These are phyloP conservation scores for Dryobotodes eremita DNA, from an alignment of 2,888 invertebrate species.

Conservation along the genomic window DNA sequence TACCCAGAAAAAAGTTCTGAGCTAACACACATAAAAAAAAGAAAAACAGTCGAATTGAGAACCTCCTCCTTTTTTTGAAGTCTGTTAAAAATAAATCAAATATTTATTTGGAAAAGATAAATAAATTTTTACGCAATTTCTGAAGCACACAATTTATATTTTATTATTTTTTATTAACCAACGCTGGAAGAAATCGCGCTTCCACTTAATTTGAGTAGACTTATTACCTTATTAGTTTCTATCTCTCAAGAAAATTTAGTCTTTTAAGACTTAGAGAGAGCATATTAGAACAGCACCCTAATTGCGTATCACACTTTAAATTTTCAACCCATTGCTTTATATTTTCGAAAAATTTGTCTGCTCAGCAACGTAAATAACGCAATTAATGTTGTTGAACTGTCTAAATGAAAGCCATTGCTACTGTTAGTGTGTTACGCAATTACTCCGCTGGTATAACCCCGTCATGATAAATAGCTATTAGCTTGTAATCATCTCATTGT, in stretches of 20 bases:
- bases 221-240: background rate
- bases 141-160: background rate
- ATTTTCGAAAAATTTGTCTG: too few relatives aligned
- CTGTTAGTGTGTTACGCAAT: too few relatives aligned
- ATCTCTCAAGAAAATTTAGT: background rate
- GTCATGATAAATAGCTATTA: background rate
- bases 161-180: too few relatives aligned
- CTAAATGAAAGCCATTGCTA: too few relatives aligned
- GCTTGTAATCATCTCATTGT: background rate
- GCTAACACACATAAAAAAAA: too few relatives aligned
- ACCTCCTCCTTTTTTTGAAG: too few relatives aligned
- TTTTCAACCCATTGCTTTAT: too few relatives aligned
- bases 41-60: too few relatives aligned
- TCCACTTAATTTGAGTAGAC: background rate
- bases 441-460: background rate
- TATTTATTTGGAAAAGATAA: background rate
- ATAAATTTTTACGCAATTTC: background rate
- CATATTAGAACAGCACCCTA: background rate
- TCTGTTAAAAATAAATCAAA: conserved; percentile 15
- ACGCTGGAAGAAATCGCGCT: background rate
- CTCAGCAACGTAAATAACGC: too few relatives aligned
- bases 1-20: too few relatives aligned
- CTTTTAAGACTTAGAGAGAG: background rate
- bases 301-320: too few relatives aligned
- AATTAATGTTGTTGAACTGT: too few relatives aligned